phyloP scores from a whole-genome alignment of 2,113 vertebrate species.

The Cheirogaleus medius region DNA sequence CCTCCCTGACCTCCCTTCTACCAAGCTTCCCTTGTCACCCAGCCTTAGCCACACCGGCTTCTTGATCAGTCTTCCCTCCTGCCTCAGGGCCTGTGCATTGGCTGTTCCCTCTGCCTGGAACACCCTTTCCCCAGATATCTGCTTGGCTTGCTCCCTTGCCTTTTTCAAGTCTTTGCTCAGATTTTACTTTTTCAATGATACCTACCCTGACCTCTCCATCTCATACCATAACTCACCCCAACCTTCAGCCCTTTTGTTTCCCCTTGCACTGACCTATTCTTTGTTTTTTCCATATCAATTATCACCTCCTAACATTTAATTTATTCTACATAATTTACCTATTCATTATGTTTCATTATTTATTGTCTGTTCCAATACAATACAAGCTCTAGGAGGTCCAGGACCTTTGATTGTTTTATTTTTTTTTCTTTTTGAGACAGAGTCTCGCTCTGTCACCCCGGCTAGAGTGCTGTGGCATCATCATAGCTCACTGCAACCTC shows the following conservation, averaged over 20 bases:
- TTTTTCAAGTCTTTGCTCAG: not conserved
- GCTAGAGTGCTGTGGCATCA: too few relatives aligned
- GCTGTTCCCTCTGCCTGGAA: not conserved
- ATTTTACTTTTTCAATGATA: not conserved
- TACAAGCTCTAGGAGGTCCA: not conserved
- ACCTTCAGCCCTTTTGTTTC: not conserved
- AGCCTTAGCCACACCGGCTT: not conserved
- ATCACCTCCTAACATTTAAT: not conserved
- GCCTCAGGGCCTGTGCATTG: not conserved
- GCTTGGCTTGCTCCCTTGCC: not conserved
- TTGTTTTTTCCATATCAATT: not conserved
- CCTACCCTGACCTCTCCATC: not conserved
- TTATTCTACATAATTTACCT: not conserved
- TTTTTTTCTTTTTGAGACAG: too few relatives aligned
- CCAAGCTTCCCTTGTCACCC: not conserved
- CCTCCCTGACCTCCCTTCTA: not conserved
- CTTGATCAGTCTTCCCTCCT: not conserved
- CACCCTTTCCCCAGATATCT: not conserved
- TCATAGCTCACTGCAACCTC: too few relatives aligned
- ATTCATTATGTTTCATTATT: not conserved
- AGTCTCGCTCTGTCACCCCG: too few relatives aligned
- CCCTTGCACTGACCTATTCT: not conserved
- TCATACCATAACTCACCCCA: not conserved
- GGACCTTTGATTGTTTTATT: too few relatives aligned
- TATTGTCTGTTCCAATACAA: not conserved